phyloP scores from a whole-genome alignment of 2,888 invertebrate genomes.

The Chrysolina americana region DNA sequence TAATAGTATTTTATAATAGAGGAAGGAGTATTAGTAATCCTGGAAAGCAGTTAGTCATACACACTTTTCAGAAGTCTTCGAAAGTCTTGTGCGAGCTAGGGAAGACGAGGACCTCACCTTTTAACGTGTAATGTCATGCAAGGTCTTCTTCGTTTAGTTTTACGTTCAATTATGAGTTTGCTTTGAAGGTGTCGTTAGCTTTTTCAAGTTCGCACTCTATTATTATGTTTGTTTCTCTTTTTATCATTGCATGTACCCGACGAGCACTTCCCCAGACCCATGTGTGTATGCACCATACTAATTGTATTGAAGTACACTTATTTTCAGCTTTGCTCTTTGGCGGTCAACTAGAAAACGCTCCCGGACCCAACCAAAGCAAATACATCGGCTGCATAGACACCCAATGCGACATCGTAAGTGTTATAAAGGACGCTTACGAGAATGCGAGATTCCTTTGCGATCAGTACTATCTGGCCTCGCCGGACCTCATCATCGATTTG shows the following conservation, averaged over 20 bases:
- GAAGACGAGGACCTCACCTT: no score
- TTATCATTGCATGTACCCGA: neutral
- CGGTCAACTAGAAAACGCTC: constrained; percentile 73
- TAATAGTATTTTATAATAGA: no score
- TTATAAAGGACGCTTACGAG: constrained; percentile 96
- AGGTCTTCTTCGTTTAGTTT: no score
- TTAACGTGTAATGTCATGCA: no score
- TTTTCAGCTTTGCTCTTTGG: constrained; percentile 87
- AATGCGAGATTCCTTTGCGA: constrained; percentile 98
- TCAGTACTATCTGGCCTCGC: constrained; percentile 95
- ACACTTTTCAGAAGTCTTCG: no score
- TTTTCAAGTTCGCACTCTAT: neutral
- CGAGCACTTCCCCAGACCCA: neutral
- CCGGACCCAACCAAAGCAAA: constrained; percentile 74
- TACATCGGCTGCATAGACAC: constrained; percentile 99
- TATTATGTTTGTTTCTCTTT: constrained; percentile 11
- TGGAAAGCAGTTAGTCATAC: no score
- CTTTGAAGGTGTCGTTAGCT: neutral
- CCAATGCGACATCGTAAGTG: constrained; percentile 90
- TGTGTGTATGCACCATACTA: constrained; percentile 46
- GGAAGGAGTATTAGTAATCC: no score
- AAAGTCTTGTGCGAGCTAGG: no score
- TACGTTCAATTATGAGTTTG: no score
- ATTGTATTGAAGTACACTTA: constrained; percentile 54
- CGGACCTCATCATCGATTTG: constrained; percentile 86